Base-by-base conservation (phyloP, 1,140 invertebrate genomes). In the Saxidomus purpurata region DNA sequence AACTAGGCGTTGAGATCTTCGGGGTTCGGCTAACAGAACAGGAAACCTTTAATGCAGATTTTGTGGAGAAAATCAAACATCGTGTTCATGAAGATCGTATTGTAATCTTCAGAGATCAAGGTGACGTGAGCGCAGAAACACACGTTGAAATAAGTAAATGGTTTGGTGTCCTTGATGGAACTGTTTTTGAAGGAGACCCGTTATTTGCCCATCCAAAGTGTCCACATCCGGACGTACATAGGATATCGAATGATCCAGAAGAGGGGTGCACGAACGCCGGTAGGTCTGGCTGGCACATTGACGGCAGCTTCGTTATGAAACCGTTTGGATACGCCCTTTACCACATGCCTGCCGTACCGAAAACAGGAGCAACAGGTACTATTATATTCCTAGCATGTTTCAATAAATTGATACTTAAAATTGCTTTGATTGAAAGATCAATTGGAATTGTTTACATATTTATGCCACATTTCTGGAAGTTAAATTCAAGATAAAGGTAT, bases 221-320 rank as follows among this genome's bases (percentile, higher is more conserved):
- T 6, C 96, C 96, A 11, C 96, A 96, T 88, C 96, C 95, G 22
- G 95, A 96, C 93, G 96, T 96, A 9, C 96, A 96, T 88, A 91
- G 96, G 40, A 96, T 96, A 13, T 96, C 96, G 0, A 96, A 96
- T 90, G 94, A 96, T 85, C 92, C 94, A 59, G 90, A 89, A 63
- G 96, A 96, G 93, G 96, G 96, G 15, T 96, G 96, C 61, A 95
- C 94, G 74, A 95, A 95, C 90, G 96, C 96, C 59, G 96, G 96
- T 0, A 92, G 96, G 82, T 96, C 96, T 19, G 96, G 96, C 15
- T 96, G 96, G 96, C 96, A 96, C 87, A 96, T 96, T 74, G 96
- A 96, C 94, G 96, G 96, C 0, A 96, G 96, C 85, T 96, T 96
- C 89, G 96, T 96, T 92, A 92, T 93, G 31, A 93, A 95, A 55